These are phyloP conservation scores for Drosophila hamatofila DNA, from an alignment of 2,888 invertebrate species.

Conservation along the genomic window DNA sequence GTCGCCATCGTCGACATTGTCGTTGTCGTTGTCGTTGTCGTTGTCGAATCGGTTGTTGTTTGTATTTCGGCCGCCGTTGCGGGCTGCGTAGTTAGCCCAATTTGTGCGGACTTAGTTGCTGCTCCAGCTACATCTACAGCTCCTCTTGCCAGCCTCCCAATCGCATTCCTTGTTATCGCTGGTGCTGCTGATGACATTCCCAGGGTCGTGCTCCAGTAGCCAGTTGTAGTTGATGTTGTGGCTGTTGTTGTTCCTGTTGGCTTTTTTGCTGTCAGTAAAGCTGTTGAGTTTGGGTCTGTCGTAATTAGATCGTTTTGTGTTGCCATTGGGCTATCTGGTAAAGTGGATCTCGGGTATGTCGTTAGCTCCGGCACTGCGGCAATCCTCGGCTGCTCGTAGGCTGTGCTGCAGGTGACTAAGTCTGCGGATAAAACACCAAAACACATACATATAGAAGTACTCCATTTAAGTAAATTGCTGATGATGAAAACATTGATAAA, in stretches of 20 bases:
- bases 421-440: slow-evolving; percentile 53
- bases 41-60: slow-evolving; percentile 34
- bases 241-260: slow-evolving; percentile 36
- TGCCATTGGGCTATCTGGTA: slow-evolving; percentile 75
- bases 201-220: slow-evolving; percentile 46
- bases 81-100: slow-evolving; percentile 67
- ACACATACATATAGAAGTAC: slow-evolving; percentile 30
- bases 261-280: slow-evolving; percentile 59
- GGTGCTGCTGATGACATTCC: slow-evolving; percentile 66
- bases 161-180: slow-evolving; percentile 39
- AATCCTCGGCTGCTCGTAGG: slow-evolving; percentile 13
- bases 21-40: slow-evolving; percentile 8
- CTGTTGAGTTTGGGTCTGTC: slow-evolving; percentile 62
- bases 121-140: slow-evolving; percentile 30
- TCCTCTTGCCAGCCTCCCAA: slow-evolving; percentile 21
- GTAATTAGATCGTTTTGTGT: slow-evolving; percentile 78
- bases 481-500: slow-evolving; percentile 35
- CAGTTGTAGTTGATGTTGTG: slow-evolving; percentile 30
- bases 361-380: slow-evolving; percentile 48
- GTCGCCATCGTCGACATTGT: slow-evolving; percentile 11
- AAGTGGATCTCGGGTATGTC: slow-evolving; percentile 72
- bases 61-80: slow-evolving; percentile 36
- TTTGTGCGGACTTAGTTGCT: slow-evolving; percentile 69
- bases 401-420: slow-evolving; percentile 69
- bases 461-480: slow-evolving; percentile 31